Conservation (phyloP, 2,888 invertebrate genomes). For the Dasysyrphus albostriatus region DNA sequence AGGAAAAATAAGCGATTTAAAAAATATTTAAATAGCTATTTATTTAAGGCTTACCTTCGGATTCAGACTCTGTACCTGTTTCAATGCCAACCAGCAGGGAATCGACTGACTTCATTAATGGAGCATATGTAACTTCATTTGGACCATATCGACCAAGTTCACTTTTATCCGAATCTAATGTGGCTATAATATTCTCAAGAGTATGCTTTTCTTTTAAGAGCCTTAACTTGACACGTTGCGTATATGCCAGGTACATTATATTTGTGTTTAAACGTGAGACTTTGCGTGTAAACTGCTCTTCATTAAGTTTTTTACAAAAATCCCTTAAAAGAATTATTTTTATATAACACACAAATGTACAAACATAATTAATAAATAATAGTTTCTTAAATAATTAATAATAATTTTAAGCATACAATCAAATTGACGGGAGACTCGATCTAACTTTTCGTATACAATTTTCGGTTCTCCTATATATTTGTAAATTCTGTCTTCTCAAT, state of each 20-base stretch:
- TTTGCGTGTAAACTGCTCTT: constrained; percentile 89
- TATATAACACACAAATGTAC: not conserved
- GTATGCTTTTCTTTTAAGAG: constrained; percentile 88
- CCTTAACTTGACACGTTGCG: constrained; percentile 89
- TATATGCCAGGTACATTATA: constrained; percentile 90
- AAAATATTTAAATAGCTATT: not conserved
- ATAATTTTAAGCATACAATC: too few species aligned
- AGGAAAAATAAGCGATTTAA: constrained; percentile 68
- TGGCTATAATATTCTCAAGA: constrained; percentile 88
- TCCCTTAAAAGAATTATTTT: constrained; percentile 86
- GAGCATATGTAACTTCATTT: constrained; percentile 85
- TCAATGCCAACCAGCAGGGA: constrained; percentile 87
- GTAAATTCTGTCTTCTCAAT: too few species aligned
- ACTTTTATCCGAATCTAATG: constrained; percentile 87
- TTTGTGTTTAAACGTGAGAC: constrained; percentile 92
- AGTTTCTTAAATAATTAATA: too few species aligned
- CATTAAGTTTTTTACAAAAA: constrained; percentile 89
- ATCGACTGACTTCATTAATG: constrained; percentile 85
- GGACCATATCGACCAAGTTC: constrained; percentile 90
- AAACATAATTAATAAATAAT: too few species aligned
- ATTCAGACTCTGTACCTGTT: constrained; percentile 87
- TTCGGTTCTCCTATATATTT: too few species aligned
- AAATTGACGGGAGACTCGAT: too few species aligned
- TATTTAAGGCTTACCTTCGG: constrained; percentile 85
- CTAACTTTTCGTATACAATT: too few species aligned